Percentiles rank a stretch among this genome's conserved stretches.
These are phyloP conservation scores for Holothuria glaberrima DNA, from an alignment of 35 echinoderm and acorn worm genomes.

Conservation along the genomic window DNA sequence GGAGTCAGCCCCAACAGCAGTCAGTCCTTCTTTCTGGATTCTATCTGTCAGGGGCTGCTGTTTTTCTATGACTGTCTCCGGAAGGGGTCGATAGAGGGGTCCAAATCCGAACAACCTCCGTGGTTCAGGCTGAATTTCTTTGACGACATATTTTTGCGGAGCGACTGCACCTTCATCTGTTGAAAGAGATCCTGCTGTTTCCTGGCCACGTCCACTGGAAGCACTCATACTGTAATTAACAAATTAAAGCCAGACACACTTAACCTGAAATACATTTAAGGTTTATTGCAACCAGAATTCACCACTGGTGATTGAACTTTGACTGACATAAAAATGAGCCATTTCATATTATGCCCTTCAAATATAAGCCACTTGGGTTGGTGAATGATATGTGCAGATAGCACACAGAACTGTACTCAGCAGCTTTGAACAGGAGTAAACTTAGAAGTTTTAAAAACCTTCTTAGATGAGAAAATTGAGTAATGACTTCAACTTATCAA, in stretches of 20 bases:
- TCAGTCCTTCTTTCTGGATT: constrained; percentile 43
- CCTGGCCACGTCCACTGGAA: background rate
- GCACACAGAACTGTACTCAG: no score
- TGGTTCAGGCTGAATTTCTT: constrained; percentile 68
- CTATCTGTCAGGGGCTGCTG: constrained; percentile 35
- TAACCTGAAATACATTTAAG: no score
- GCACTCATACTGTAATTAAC: constrained; percentile 17
- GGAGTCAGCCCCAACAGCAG: constrained; percentile 32
- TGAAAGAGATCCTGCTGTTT: background rate
- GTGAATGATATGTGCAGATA: no score
- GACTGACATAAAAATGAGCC: no score
- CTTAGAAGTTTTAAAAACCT: no score
- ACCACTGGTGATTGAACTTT: no score
- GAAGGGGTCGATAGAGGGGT: constrained; percentile 69
- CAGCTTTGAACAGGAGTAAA: no score
- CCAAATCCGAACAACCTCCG: constrained; percentile 79
- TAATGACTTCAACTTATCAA: no score
- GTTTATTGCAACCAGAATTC: no score
- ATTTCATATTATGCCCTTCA: no score
- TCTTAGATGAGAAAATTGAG: no score
- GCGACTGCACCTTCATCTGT: background rate
- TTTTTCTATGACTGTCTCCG: constrained; percentile 48
- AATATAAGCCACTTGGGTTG: no score
- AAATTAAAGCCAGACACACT: background rate
- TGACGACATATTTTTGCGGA: constrained; percentile 17